These are phyloP conservation scores for Uria lomvia DNA, from an alignment of 2,113 vertebrate genomes.

Conservation along the genomic window DNA sequence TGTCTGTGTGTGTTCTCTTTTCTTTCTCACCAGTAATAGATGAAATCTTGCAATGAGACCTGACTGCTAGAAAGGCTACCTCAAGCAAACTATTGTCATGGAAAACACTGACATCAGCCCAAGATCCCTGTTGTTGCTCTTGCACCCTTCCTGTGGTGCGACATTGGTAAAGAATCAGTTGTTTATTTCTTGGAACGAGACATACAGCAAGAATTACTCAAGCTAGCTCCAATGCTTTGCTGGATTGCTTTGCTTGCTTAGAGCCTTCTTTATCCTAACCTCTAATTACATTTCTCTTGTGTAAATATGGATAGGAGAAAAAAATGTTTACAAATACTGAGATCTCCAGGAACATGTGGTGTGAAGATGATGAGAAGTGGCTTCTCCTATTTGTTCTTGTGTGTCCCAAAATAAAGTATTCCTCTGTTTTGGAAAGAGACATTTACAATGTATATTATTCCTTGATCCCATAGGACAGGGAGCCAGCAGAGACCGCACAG, in stretches of 20 bases:
- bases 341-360: neutral
- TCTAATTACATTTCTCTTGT: slow-evolving; percentile 19
- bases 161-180: neutral
- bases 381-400: neutral
- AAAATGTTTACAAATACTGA: neutral
- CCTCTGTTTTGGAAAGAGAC: neutral
- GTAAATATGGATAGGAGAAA: neutral
- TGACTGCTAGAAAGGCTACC: slow-evolving; percentile 20
- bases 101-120: slow-evolving; percentile 14
- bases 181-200: slow-evolving; percentile 1
- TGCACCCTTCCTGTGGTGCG: slow-evolving; percentile 9
- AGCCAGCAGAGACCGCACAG: neutral
- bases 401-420: neutral
- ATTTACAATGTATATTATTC: neutral
- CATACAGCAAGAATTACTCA: neutral
- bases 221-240: neutral
- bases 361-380: neutral
- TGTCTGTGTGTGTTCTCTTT: slow-evolving; percentile 51
- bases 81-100: slow-evolving; percentile 14
- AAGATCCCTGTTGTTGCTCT: neutral
- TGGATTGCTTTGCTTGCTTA: neutral
- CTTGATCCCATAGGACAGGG: neutral
- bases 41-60: slow-evolving; percentile 20
- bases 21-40: slow-evolving; percentile 30
- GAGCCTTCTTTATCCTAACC: neutral